Evolutionary conservation across 2,113 vertebrate species (phyloP), one percentile per base, ranked within the genome.

Genomic region (Probosciger aterrimus): DNA sequence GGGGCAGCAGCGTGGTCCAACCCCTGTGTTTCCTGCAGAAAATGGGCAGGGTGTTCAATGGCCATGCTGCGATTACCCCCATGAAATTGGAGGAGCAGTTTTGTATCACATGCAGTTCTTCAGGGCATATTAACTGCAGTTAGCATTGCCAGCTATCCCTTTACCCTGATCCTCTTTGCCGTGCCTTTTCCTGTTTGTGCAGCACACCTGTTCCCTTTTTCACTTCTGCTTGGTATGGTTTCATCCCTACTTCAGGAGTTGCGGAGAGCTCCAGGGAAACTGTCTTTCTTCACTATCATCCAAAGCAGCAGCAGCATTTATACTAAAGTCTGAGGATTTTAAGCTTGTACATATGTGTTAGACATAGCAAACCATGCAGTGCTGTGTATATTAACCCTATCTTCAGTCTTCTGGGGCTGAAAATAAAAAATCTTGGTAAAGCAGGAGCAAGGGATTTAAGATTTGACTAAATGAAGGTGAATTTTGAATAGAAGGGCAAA

Each of bases 51-150:
- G 30, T 9, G 19, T 49, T 14, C 14, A 5, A 5, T 8, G 59
- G n/a, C 39, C n/a, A 0, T 4, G 18, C 47, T n/a, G 18, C 2
- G 1, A 2, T 33, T 33, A 33, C 31, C 20, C 31, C 46, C 6
- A 2, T 8, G 53, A 33, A 47, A 6, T 17, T 53, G 73, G 73
- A 57, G 50, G 70, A 50, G 24, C 17, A 43, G 43, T 20, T 52
- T 35, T 53, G 25, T 35, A 6, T 27, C 2, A 2, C 37, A 7
- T 16, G 7, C 30, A 3, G 43, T 25, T 77, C 37, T 43, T 41
- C 31, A 17, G 44, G 31, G 19, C 43, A 4, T 31, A 3, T 35
- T 41, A 30, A 49, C 30, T 41, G 71, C 41, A 76, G 3, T 30
- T 41, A 67, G n/a, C 1, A 13, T 13, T 15, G 9, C 71, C 35